Base-by-base conservation (phyloP, 2,797 vertebrate species). In the Lophius americanus region DNA sequence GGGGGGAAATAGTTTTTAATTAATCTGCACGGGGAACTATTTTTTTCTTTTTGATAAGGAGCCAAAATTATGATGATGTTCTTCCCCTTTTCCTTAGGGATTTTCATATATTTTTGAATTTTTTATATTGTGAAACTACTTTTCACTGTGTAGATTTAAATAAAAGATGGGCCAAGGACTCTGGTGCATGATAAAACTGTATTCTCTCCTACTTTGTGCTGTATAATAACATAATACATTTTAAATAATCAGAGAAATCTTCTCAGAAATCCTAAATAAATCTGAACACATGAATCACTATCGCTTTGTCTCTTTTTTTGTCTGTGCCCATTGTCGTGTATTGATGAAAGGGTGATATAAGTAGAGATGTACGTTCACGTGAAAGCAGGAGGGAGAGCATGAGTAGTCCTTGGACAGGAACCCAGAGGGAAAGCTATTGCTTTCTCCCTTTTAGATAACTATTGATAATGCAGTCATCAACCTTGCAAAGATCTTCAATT, bases 401-500 rank as follows among this genome's bases (percentile, higher is more conserved):
- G 9, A 73, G 38, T 42, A 41, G 65, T 36, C 43, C 23, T 53
- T 59, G 51, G 35, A 69, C 14, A 10, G 5, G 23, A 39, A 78
- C 38, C 47, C 63, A 73, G 50, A 70, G 68, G 54, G 6, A 71
- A 2, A 44, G 62, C 49, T 52, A 77, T 86, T 82, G 61, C 75
- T 83, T 36, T 36, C 23, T 51, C 60, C 60, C 36, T 49, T 76
- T 69, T 53, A 39, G 23, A 58, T 55, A 75, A 70, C 60, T 68
- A 76, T 74, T 73, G 67, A 86, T 78, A 77, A 73, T 51, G 68
- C 62, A 66, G 66, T 49, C 68, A 57, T 84, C 77, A 76, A 80
- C 61, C 63, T 63, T 60, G 65, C 73, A 83, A 71, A 83, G 50
- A 75, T 64, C 67, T 64, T 73, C 70, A 83, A 70, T 86, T 88